Base-by-base conservation (phyloP, 2,888 invertebrate species). In the Arge pagana region DNA sequence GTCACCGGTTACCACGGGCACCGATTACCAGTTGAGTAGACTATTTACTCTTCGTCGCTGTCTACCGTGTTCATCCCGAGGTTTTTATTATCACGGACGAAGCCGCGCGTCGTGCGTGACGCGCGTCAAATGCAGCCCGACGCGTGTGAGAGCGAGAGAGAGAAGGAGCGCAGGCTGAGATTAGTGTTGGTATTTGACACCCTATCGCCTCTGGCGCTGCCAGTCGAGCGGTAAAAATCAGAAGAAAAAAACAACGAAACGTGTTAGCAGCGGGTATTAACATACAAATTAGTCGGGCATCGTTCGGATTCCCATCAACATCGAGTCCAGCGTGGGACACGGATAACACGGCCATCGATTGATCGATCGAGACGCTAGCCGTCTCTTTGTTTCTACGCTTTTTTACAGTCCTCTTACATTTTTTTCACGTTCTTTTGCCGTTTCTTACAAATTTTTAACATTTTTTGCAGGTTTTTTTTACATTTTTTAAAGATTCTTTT, bases 371-470 rank as follows among this genome's bases (percentile, higher is more conserved):
- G n/a, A 3, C 28, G 28, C 2, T 13, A 59, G 53, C 58, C 60
- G 53, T 42, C 55, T 37, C 19, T 37, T 19, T 19, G 37, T 37
- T 19, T 37, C 16, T 19, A n/a, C 58, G 58, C 52, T 55, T 61
- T 61, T 33, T 43, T 53, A 8, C 21, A 21, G 7, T 18, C 7
- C 21, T 56, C 53, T 56, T 50, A 48, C 48, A 10, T 8, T 24
- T 40, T 48, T 50, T 52, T 48, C 37, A 42, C 24, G 45, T 26
- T 50, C 50, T 50, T 26, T 11, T 16, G 42, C 48, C 53, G 36
- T 42, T 26, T 43, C 42, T 26, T 40, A 30, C 21, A 35, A 31
- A 41, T 36, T 42, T 50, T 23, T n/a, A n/a, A n/a, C n/a, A n/a
- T n/a, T n/a, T n/a, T n/a, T n/a, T n/a, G n/a, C n/a, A n/a, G n/a